Evolutionary conservation across 2,888 invertebrate genomes (phyloP), one percentile per base, ranked within the genome.

Genomic region (Cordilura impudica): DNA sequence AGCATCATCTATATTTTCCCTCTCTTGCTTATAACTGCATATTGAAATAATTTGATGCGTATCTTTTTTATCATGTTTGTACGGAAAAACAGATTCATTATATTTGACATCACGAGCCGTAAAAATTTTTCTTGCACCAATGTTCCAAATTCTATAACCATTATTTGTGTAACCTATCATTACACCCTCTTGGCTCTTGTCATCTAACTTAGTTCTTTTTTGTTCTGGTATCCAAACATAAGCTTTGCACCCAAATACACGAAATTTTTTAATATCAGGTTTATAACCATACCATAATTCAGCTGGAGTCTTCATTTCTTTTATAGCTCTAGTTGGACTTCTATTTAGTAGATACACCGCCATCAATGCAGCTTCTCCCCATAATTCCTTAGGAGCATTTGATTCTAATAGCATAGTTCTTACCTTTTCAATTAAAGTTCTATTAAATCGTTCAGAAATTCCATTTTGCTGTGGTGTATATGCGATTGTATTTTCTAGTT

Each of bases 211-310:
- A 8, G 12, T 51, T 8, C 26, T 43, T 10, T 67, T 53, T 23
- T 60, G 23, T 43, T 60, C 23, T n/a, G 60, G 43, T 45, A 60
- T 45, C 60, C 21, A 56, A 26, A 14, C 67, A 19, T 31, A 67
- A 16, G 31, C 54, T 29, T 45, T 43, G 8, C 43, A 54, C n/a
- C 18, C 35, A 51, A 70, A 70, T 31, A 49, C 39, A 1, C 60
- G 4, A 0, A 58, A 10, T 4, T 39, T 70, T 35, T 51, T 49
- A 8, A 16, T 4, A 35, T 21, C 49, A 14, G 60, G 39, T 16
- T 70, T 58, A 12, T 58, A 21, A 1, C 58, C 60, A 23, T 39
- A 51, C 60, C 31, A 67, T 10, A 56, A 14, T 51, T 70, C 60
- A 16, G 35, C 51, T 14, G 70, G 39, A 8, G 39, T 47, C 12